phyloP scores from a whole-genome alignment of 2,113 vertebrate species.

The Lasiurus cinereus region DNA sequence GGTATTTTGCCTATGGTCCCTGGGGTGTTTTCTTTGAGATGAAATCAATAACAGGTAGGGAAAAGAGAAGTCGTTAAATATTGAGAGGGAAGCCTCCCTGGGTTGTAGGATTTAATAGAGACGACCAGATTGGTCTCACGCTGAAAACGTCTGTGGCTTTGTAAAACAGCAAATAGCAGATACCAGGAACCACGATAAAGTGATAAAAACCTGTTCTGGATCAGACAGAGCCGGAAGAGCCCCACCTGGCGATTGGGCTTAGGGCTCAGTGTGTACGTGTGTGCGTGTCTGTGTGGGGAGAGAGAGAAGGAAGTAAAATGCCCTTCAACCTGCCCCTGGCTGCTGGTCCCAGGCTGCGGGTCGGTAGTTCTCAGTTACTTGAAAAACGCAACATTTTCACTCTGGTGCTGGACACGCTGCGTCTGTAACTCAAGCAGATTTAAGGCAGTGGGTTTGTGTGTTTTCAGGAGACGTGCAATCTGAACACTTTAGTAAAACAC shows the following conservation, averaged over 20 bases:
- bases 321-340: conserved; percentile 25
- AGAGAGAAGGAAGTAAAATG: not conserved
- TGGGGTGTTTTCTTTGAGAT: conserved; percentile 70
- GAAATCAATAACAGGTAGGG: conserved; percentile 69
- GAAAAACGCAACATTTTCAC: conserved; percentile 59
- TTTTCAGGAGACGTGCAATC: not conserved
- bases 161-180: conserved; percentile 59
- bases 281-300: not conserved
- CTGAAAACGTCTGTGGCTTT: conserved; percentile 67
- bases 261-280: not conserved
- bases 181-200: conserved; percentile 38
- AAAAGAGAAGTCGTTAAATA: conserved; percentile 60
- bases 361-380: conserved; percentile 24
- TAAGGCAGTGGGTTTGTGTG: conserved; percentile 29
- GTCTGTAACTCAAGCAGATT: conserved; percentile 39
- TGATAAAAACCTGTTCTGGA: conserved; percentile 67
- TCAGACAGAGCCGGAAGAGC: conserved; percentile 71
- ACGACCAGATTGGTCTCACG: conserved; percentile 48
- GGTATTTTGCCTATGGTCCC: conserved; percentile 56
- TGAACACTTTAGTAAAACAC: not conserved
- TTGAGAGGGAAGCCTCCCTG: conserved; percentile 24
- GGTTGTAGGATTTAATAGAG: conserved; percentile 47
- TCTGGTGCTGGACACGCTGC: conserved; percentile 49
- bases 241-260: conserved; percentile 46
- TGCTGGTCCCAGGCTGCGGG: not conserved